Evolutionary conservation across 2,797 vertebrate species (phyloP).

Genomic region (Ptychobarbus kaznakovi): DNA sequence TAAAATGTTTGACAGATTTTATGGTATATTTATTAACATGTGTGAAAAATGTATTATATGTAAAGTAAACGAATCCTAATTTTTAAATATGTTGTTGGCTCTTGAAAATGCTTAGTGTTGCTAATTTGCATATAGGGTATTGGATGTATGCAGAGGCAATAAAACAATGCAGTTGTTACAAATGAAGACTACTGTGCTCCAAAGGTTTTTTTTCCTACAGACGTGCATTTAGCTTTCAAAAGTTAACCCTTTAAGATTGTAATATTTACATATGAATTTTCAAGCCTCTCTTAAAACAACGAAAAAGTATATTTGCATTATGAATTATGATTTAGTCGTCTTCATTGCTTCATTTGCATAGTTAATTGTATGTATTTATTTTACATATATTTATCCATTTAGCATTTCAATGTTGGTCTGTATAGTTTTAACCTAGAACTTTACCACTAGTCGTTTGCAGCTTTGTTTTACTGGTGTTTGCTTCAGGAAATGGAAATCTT

Average conservation of each 20-base stretch:
- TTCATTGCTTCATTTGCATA: not conserved
- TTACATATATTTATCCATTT: not conserved
- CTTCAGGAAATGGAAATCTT: not conserved
- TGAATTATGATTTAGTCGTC: not conserved
- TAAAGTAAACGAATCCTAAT: constrained; percentile 84
- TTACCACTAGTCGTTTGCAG: no score
- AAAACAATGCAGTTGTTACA: constrained; percentile 72
- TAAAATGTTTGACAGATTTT: constrained; percentile 80
- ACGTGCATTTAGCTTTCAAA: not conserved
- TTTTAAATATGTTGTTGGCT: constrained; percentile 78
- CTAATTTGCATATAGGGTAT: constrained; percentile 76
- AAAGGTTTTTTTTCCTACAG: constrained; percentile 44
- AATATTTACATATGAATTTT: not conserved
- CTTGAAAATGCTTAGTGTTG: constrained; percentile 81
- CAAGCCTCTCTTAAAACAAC: no score
- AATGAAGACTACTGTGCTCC: constrained; percentile 36
- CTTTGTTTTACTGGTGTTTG: not conserved
- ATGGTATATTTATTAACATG: constrained; percentile 88
- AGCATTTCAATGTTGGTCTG: not conserved
- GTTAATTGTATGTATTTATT: no score
- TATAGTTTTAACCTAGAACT: not conserved
- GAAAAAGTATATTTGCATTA: not conserved
- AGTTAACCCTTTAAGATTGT: not conserved
- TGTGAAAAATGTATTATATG: constrained; percentile 84
- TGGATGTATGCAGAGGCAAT: constrained; percentile 76